Conservation (phyloP, 2,113 vertebrate species). For the Cercopithecus mona region DNA sequence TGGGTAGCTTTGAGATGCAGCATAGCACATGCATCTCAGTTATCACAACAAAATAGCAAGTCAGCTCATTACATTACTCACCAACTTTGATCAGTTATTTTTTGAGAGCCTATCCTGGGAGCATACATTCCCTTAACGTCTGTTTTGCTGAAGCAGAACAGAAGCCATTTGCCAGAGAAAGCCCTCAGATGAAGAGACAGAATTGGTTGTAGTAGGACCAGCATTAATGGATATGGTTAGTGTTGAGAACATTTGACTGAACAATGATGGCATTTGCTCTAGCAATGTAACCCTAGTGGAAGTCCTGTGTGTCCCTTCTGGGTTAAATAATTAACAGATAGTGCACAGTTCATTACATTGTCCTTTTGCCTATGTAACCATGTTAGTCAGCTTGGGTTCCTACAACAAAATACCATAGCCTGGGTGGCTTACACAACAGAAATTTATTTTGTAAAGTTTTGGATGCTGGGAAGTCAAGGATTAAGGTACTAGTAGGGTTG, state of each 20-base stretch:
- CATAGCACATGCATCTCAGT: too few species aligned
- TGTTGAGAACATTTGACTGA: background rate
- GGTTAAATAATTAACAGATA: background rate
- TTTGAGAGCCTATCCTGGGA: too few species aligned
- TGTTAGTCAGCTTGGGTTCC: background rate
- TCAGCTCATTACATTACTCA: background rate
- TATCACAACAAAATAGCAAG: background rate
- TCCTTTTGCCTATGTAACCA: background rate
- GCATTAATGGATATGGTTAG: too few species aligned
- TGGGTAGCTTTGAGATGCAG: background rate
- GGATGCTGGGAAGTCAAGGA: background rate
- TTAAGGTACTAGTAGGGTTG: background rate
- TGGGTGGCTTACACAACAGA: background rate
- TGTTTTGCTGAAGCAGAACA: background rate
- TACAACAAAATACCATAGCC: background rate
- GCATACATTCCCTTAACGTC: background rate
- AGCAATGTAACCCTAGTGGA: background rate
- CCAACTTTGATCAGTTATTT: background rate
- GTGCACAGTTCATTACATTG: background rate
- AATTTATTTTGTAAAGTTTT: background rate
- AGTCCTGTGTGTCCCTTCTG: too few species aligned
- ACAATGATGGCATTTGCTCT: background rate
- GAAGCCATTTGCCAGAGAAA: background rate
- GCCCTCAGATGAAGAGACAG: background rate
- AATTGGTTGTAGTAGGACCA: background rate